A percentile compares a stretch with the other conserved stretches of the same genome.
phyloP scores from a whole-genome alignment of 2,113 vertebrate genomes.

The Gopherus flavomarginatus region DNA sequence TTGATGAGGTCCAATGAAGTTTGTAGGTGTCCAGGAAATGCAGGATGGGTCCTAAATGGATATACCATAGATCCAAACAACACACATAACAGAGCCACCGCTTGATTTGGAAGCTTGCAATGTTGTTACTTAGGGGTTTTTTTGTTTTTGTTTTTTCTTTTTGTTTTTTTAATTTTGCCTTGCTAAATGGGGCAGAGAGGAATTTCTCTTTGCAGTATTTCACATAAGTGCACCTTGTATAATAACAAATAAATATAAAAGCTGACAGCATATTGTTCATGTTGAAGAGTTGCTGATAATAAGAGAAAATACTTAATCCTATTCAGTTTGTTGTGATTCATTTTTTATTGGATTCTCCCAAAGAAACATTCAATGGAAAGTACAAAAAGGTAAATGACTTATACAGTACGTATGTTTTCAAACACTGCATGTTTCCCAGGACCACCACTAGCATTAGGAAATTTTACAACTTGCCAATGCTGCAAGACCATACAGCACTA shows the following conservation, averaged over 20 bases:
- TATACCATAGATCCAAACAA: not conserved
- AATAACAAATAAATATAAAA: not conserved
- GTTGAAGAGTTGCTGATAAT: not conserved
- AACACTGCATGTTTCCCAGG: not conserved
- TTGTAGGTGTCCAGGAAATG: not conserved
- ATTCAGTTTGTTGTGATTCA: not conserved
- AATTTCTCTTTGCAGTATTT: not conserved
- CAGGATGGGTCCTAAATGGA: not conserved
- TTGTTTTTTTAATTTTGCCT: not conserved
- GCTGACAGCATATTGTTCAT: not conserved
- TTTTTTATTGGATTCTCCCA: not conserved
- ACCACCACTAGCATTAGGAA: not conserved
- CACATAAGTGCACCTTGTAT: not conserved
- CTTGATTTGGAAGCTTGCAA: not conserved
- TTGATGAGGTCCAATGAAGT: not conserved
- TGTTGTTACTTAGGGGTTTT: not conserved
- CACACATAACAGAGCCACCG: not conserved
- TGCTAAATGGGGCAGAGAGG: not conserved
- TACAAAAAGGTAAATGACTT: not conserved
- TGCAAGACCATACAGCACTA: not conserved
- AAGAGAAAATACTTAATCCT: not conserved
- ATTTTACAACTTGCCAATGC: not conserved
- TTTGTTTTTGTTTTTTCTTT: fast-evolving
- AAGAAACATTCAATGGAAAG: not conserved
- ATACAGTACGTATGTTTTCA: not conserved